Evolutionary conservation across 1,140 invertebrate species (phyloP), one percentile per base, ranked within the genome.

Genomic region (Penaeus indicus): DNA sequence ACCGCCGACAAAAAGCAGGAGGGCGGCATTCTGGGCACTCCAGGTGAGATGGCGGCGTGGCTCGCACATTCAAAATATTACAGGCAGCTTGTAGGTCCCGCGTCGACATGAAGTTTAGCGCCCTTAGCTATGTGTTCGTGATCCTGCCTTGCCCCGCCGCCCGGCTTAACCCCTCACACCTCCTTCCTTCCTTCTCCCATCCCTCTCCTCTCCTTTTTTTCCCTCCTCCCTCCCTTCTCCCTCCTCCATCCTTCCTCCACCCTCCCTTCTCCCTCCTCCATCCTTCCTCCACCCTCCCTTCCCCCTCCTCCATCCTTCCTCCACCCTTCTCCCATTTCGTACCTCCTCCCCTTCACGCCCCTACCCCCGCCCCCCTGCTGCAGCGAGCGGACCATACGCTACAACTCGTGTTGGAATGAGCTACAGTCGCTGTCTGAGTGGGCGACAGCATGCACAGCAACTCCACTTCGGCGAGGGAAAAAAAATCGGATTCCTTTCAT

Each of bases 31-130:
- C 79, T 81, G 25, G 54, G 79, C 54, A 81, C 42, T 32, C 18
- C 22, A 60, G 54, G 13, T 81, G 54, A 63, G 54, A 60, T 19
- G 79, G 79, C 47, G 54, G 54, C 22, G 79, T 19, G 25, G 60
- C 47, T 60, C 62, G 22, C 79, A 81, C 79, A 81, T 81, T 81
- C 79, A 60, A 47, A 60, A 81, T 62, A 81, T 81, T 63, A 81
- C 79, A n/a, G 47, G 54, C 79, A 81, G 22, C 79, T 81, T 81
- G 79, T 81, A 61, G 54, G 25, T 61, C 79, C 32, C 54, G n/a
- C 79, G 22, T 81, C 79, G 47, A 81, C 79, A 81, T 81, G 47
- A 61, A 61, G 60, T 61, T 80, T 60, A 60, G 25, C 78, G 54
- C 21, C 27, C 80, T 54, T 1, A 54, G 54, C 54, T 54, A 54